Evolutionary conservation across 2,797 vertebrate genomes (phyloP), one percentile per base, ranked within the genome.

Genomic region (Perodicticus potto): DNA sequence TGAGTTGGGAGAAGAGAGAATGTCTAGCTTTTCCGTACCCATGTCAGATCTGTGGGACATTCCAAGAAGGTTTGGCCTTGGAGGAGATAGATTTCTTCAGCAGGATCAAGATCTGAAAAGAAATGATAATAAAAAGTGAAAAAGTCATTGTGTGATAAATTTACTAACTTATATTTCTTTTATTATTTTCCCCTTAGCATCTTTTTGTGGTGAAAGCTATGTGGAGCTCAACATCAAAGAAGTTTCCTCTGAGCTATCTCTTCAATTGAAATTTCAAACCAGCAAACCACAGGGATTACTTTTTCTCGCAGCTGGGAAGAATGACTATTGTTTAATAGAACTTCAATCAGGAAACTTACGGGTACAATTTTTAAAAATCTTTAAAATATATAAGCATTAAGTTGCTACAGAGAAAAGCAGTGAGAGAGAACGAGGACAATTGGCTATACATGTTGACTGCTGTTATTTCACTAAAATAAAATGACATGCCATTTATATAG

Each of bases 161-260:
- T 89, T 76, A 37, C 77, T 93, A 40, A 91, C 16, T 77, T 32
- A 63, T 4, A 20, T 49, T 13, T 90, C 72, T 92, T 34, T 34
- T 87, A 94, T 87, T 17, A 16, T 92, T 90, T 43, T 61, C 89
- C 95, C 94, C 93, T 57, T 97, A 99, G 99, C 98, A 96, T 99
- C 99, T 63, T 99, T 99, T 98, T 99, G 99, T 96, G 99, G 99
- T 14, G 98, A 99, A 96, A 99, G 99, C 97, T 99, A 99, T 95
- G 98, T 99, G 90, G 98, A 99, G 94, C 97, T 99, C 95, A 99
- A 98, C 88, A 97, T 98, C 90, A 83, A 94, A 43, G 99, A 99
- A 97, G 96, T 98, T 67, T 99, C 98, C 59, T 96, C 98, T 96
- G 98, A 97, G 97, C 99, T 99, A 91, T 97, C 97, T 2, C 98